Percentiles rank a stretch among this genome's conserved stretches.
Conservation (phyloP, 1,140 invertebrate genomes). For the Protaetia brevitarsis region DNA sequence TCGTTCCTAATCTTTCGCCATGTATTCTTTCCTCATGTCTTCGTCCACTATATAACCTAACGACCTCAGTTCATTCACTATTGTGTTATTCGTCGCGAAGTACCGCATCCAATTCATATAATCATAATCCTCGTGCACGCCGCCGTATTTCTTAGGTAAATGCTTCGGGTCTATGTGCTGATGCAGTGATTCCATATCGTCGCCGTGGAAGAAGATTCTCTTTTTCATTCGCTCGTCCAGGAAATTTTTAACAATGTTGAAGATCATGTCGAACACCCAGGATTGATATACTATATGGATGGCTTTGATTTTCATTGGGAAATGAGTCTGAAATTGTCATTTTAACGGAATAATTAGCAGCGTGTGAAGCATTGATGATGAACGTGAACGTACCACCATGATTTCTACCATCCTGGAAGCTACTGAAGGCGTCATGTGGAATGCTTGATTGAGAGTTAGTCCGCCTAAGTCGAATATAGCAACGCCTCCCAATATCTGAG, state of each 20-base stretch:
- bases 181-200: conserved; percentile 71
- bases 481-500: conserved; percentile 72
- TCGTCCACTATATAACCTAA: conserved; percentile 58
- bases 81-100: conserved; percentile 54
- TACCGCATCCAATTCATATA: conserved; percentile 71
- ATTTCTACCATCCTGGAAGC: conserved; percentile 63
- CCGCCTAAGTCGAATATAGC: conserved; percentile 72
- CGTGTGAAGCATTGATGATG: not conserved
- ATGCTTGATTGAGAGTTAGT: conserved; percentile 66
- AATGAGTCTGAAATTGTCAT: conserved; percentile 57
- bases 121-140: conserved; percentile 64
- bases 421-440: conserved; percentile 68
- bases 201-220: conserved; percentile 72
- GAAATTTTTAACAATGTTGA: conserved; percentile 72
- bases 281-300: conserved; percentile 77
- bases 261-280: conserved; percentile 76
- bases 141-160: conserved; percentile 69
- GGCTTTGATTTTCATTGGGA: conserved; percentile 69
- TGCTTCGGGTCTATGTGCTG: conserved; percentile 67
- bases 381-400: conserved; percentile 57
- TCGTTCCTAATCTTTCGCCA: not conserved
- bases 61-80: conserved; percentile 62
- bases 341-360: not conserved
- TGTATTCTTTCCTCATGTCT: not conserved
- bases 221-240: conserved; percentile 51